Base-by-base conservation (phyloP, 2,797 vertebrate genomes). In the Knipowitschia caucasica region DNA sequence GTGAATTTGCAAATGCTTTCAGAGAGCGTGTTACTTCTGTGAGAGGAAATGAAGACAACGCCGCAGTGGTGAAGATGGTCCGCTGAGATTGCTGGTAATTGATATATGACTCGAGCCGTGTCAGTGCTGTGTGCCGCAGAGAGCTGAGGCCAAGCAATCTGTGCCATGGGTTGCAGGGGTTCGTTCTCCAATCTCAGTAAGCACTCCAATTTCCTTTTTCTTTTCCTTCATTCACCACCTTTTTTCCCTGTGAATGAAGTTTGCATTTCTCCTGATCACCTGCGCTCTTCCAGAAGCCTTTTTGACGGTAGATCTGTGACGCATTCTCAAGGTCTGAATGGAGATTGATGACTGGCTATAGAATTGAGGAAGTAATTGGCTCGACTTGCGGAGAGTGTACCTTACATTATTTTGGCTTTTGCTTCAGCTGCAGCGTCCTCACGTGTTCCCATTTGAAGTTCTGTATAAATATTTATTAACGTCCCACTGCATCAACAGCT, bases 381-480 rank as follows among this genome's bases (percentile, higher is more conserved):
- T 59, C 71, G 59, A 77, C 59, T 53, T n/a, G n/a, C n/a, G 49
- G 59, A 57, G 62, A 71, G 67, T 47, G 69, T 33, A 26, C 64
- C 62, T 51, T 10, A 53, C 53, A 50, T 64, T 80, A 76, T 81
- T 78, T 58, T 66, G 71, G 62, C 60, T 75, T 71, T n/a, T n/a
- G n/a, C n/a, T n/a, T 78, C 55, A 57, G 67, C 69, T 64, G 62
- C 17, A 17, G 14, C 71, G 60, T 51, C 51, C 60, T 61, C 64
- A 75, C 79, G 56, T 68, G 66, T 55, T 85, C 64, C 78, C 67
- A 70, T 75, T 64, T 71, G 77, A 53, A 62, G 53, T 20, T 71
- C 64, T 73, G 50, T 77, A 85, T 88, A 85, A 87, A 88, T 86
- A 88, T 87, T 86, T 67, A 85, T 84, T 76, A 60, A 51, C 73